These are phyloP conservation scores for Eufriesea mexicana DNA, from an alignment of 1,140 invertebrate genomes.

Conservation along the genomic window DNA sequence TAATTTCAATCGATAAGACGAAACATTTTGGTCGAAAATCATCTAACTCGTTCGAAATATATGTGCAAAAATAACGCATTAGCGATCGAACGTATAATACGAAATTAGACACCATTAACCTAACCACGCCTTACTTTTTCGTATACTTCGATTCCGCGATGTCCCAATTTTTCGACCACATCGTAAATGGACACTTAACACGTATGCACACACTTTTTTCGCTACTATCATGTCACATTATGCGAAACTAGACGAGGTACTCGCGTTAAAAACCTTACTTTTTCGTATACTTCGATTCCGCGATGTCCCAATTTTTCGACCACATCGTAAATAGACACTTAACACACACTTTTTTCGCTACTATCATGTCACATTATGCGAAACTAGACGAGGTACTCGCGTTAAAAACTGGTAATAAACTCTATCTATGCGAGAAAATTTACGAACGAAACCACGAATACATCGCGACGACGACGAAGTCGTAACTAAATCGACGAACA, in stretches of 20 bases:
- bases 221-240: not conserved
- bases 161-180: not conserved
- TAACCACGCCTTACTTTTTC: accelerated
- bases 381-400: not conserved
- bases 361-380: not conserved
- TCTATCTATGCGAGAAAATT: too few species aligned
- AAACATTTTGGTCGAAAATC: not conserved
- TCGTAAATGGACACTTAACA: not conserved
- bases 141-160: not conserved
- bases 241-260: not conserved
- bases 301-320: not conserved
- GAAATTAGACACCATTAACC: not conserved
- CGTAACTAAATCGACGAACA: too few species aligned
- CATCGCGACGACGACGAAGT: too few species aligned
- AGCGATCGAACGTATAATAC: not conserved
- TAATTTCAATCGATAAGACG: not conserved
- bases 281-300: not conserved
- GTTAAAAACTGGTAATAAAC: too few species aligned
- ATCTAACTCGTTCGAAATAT: not conserved
- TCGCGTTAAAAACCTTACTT: too few species aligned
- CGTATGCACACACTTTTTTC: too few species aligned
- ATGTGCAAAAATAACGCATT: too few species aligned
- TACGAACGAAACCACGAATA: too few species aligned
- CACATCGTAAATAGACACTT: not conserved
- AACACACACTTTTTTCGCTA: not conserved